These are phyloP conservation scores for Papilio glaucus DNA, from an alignment of 1,140 invertebrate species.

Conservation along the genomic window DNA sequence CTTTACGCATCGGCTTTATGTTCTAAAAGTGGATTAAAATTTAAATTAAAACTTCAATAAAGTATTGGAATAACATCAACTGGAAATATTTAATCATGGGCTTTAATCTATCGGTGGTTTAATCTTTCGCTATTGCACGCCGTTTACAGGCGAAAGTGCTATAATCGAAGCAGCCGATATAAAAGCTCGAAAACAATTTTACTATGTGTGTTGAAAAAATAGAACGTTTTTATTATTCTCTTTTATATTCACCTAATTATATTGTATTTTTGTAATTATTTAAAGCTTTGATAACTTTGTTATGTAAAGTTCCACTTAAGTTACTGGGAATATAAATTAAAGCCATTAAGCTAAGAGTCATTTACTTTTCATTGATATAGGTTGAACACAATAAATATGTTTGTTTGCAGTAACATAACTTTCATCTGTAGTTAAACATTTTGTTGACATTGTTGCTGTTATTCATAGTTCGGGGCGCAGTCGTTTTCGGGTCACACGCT, in stretches of 20 bases:
- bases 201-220: background rate
- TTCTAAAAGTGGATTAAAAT: background rate
- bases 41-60: background rate
- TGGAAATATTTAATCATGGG: background rate
- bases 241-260: background rate
- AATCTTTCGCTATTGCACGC: background rate
- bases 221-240: background rate
- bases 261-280: background rate
- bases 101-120: background rate
- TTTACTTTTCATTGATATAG: background rate
- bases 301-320: no score
- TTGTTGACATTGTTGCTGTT: background rate
- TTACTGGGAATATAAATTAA: no score
- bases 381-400: background rate
- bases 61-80: background rate
- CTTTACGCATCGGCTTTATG: no score
- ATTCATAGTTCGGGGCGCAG: constrained; percentile 8
- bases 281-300: no score
- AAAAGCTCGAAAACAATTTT: background rate
- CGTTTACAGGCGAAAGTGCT: background rate
- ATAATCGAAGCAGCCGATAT: background rate
- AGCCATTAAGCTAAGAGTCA: background rate
- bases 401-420: background rate
- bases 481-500: constrained; percentile 8
- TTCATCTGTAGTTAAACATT: constrained; percentile 4